Evolutionary conservation across 2,888 invertebrate genomes (phyloP).

Genomic region (Spodoptera exigua): DNA sequence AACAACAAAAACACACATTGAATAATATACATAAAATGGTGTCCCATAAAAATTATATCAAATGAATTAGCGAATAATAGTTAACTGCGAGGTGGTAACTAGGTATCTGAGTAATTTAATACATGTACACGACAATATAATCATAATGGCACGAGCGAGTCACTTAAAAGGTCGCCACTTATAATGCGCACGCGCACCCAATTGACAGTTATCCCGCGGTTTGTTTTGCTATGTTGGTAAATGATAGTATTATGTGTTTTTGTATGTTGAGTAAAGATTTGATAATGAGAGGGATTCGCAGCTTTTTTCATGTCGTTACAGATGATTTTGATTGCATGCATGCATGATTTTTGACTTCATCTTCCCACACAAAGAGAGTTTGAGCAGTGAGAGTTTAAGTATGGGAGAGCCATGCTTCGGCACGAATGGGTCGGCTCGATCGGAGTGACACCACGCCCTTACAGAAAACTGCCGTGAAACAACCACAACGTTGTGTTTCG

Average conservation of each 20-base stretch:
- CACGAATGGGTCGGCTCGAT: too few species aligned
- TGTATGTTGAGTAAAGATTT: conserved; percentile 33
- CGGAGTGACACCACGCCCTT: too few species aligned
- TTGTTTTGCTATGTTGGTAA: conserved; percentile 56
- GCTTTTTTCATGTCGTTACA: neutral
- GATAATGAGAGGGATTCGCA: conserved; percentile 3
- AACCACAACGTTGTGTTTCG: too few species aligned
- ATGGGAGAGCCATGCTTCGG: too few species aligned
- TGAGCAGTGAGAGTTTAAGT: too few species aligned
- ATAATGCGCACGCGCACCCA: conserved; percentile 63
- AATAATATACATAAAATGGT: too few species aligned
- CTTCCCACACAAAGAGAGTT: too few species aligned
- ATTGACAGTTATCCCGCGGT: conserved; percentile 59
- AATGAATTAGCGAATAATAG: conserved; percentile 7
- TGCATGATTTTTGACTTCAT: too few species aligned
- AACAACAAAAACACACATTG: too few species aligned
- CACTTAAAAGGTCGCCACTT: conserved; percentile 64
- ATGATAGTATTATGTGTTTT: conserved; percentile 29
- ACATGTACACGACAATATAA: conserved; percentile 32
- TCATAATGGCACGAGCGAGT: conserved; percentile 49
- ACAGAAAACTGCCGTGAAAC: too few species aligned
- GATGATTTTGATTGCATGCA: too few species aligned
- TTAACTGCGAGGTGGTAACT: conserved; percentile 15
- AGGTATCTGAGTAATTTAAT: conserved; percentile 28
- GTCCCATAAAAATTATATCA: neutral